A percentile compares a stretch with the other conserved stretches of the same genome.
These are phyloP conservation scores for Drosophila obscura DNA, from an alignment of 1,140 invertebrate species.

Conservation along the genomic window DNA sequence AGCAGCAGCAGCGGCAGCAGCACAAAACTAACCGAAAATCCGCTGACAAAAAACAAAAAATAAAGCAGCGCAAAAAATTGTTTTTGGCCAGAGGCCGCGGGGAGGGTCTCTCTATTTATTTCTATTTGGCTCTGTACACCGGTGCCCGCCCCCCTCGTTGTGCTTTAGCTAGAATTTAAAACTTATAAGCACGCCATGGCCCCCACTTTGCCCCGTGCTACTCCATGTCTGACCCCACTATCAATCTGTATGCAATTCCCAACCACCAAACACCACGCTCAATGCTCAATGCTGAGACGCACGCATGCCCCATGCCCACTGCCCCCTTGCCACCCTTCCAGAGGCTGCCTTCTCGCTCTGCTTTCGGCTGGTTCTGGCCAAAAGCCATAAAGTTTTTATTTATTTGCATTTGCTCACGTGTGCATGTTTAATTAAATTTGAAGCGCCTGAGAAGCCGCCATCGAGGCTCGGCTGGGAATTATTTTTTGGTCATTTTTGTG, in stretches of 20 bases:
- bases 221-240: constrained; percentile 23
- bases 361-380: constrained; percentile 36
- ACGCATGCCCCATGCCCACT: constrained; percentile 44
- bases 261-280: constrained; percentile 29
- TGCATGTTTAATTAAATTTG: constrained; percentile 83
- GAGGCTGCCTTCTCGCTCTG: constrained; percentile 1
- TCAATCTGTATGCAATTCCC: constrained; percentile 30
- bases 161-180: constrained; percentile 56
- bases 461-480: constrained; percentile 63
- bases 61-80: constrained; percentile 18
- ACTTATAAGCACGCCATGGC: constrained; percentile 74
- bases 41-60: constrained; percentile 4
- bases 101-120: constrained; percentile 38
- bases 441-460: constrained; percentile 75
- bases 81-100: constrained; percentile 28
- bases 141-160: constrained; percentile 34
- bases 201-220: neutral
- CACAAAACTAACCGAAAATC: constrained; percentile 40
- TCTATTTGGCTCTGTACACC: neutral
- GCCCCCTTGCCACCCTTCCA: neutral
- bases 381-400: constrained; percentile 82
- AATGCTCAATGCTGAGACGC: constrained; percentile 63
- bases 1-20: constrained; percentile 35
- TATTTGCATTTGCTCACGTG: constrained; percentile 82
- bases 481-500: constrained; percentile 26